Evolutionary conservation across 2,888 invertebrate genomes (phyloP), one percentile per base, ranked within the genome.

Genomic region (Harpagoxenus sublaevis): DNA sequence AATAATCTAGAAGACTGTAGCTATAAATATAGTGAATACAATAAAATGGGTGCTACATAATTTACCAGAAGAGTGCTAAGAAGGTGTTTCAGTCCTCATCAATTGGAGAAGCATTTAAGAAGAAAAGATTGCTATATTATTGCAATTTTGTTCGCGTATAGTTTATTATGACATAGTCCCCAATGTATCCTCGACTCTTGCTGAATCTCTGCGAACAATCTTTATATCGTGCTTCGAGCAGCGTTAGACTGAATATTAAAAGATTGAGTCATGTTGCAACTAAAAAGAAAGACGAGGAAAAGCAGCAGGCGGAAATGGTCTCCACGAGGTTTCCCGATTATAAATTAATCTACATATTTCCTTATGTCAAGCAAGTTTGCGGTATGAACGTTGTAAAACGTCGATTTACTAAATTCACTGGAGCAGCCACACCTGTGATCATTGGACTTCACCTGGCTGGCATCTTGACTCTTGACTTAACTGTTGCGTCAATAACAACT

Each of bases 301-400:
- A 71, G 39, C 51, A 1, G n/a, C 48, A 55, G 10, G 3, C 9
- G 39, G 48, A 75, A 10, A 78, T n/a, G 35, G 12, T 60, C 60
- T 92, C 91, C 0, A 9, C 51, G 45, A 86, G 63, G 48, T 92
- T 84, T 85, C 91, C 91, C 3, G 91, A 84, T 53, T 91, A 91
- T 60, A 75, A 90, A 71, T 5, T 90, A 70, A 75, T 93, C 6
- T 93, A 91, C 53, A 71, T 51, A 2, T 90, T 90, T 48, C 87
- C 92, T 0, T 48, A 74, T 18, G 68, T 91, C 6, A 82, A 28
- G 39, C 9, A 31, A 5, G 39, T 77, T 15, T 60, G 73, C 31
- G 0, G 68, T 15, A 8, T 91, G 2, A 92, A 92, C 79, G 28
- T 42, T 68, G 0, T 71, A 3, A 93, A 93, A 68, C 31, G 65